Base-by-base conservation (phyloP, 2,888 invertebrate genomes). In the Adelognathus sp. region DNA sequence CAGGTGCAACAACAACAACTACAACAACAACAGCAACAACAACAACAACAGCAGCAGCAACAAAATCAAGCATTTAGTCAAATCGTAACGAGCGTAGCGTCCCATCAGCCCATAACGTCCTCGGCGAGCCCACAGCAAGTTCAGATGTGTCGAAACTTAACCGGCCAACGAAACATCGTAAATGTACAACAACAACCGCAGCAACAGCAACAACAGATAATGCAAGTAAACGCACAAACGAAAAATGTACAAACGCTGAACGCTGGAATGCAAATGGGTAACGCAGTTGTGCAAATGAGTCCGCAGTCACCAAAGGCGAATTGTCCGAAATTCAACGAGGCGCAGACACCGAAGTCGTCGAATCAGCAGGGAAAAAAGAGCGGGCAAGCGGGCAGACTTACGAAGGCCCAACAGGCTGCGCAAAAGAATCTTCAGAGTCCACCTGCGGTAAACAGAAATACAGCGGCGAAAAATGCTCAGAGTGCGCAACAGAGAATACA, bases 91-190 rank as follows among this genome's bases (percentile, higher is more conserved):
- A 58, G 76, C 7, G 16, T 29, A 4, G 33, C 54, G 9, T 50
- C 67, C 0, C 61, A 78, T 33, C 71, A 64, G 14, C 29, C 36
- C 63, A 76, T 85, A 14, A 84, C 85, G 58, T 82, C 86, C 63
- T 76, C 84, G 21, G 82, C 86, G 63, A 88, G 86, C 82, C 85
- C 88, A n/a, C 90, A 90, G 44, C 87, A 87, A 73, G 80, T 86
- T 16, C 89, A 89, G 69, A 76, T 86, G 75, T 85, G n/a, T 1
- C 63, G 36, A 21, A 79, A 72, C 36, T 54, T 80, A 9, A 24
- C 64, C 27, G 31, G 69, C 39, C 79, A 81, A 63, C 74, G 81
- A 24, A 79, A 79, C 31, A n/a, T 75, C 16, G 72, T 39, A 9
- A n/a, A 72, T 16, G 66, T 39, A 9, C 52, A 67, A 3, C 75